Conservation (phyloP, 1,140 invertebrate genomes). For the Hycleus phaleratus region DNA sequence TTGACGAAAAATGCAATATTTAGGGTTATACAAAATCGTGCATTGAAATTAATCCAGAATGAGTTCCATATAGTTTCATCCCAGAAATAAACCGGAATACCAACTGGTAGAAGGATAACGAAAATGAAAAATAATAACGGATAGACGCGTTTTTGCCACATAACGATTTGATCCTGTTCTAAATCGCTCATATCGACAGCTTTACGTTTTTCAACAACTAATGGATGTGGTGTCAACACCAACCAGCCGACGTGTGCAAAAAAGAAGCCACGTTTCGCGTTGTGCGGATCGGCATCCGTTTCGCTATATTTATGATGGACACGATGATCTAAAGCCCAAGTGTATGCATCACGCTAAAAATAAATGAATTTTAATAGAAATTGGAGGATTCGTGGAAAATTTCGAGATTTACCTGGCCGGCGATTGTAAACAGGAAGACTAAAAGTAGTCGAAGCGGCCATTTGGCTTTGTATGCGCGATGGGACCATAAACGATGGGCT, state of each 20-base stretch:
- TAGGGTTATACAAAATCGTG: conserved; percentile 73
- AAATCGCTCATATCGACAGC: conserved; percentile 77
- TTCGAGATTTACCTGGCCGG: conserved; percentile 64
- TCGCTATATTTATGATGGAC: conserved; percentile 79
- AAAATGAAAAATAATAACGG: conserved; percentile 67
- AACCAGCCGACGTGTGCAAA: conserved; percentile 79
- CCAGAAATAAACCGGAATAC: conserved; percentile 76
- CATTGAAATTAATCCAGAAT: conserved; percentile 77
- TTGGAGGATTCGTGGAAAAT: conserved; percentile 1
- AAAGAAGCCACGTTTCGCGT: conserved; percentile 70
- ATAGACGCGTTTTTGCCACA: conserved; percentile 75
- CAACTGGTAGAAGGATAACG: conserved; percentile 71
- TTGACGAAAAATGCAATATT: conserved; percentile 93
- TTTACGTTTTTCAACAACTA: conserved; percentile 68
- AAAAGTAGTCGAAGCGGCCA: conserved; percentile 71
- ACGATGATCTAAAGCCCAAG: conserved; percentile 72
- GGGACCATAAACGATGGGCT: conserved; percentile 82
- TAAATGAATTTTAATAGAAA: conserved; percentile 6
- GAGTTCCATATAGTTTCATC: conserved; percentile 68
- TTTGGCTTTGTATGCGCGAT: conserved; percentile 79
- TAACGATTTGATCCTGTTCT: conserved; percentile 72
- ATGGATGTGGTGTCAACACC: conserved; percentile 67
- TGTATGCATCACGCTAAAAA: conserved; percentile 60
- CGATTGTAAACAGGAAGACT: conserved; percentile 70
- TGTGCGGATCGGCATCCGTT: conserved; percentile 76